phyloP scores from a whole-genome alignment of 2,113 vertebrate species.

The Xenus cinereus region DNA sequence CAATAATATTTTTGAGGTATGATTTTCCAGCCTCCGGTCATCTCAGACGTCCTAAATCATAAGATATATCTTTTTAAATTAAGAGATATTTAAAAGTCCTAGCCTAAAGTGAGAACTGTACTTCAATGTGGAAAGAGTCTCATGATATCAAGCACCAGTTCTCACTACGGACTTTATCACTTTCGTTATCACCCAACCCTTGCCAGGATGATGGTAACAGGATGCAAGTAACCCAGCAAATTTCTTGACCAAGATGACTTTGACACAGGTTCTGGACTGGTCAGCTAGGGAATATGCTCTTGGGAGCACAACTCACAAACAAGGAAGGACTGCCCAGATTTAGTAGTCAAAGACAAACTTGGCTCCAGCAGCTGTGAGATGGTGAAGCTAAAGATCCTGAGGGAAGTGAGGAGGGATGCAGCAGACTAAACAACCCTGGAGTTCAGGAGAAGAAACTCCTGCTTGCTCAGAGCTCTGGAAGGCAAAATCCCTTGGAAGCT shows the following conservation, averaged over 20 bases:
- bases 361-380: neutral
- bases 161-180: neutral
- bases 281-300: neutral
- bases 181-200: no score
- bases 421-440: neutral
- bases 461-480: neutral
- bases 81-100: neutral
- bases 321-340: neutral
- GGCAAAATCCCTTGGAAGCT: neutral
- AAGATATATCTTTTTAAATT: neutral
- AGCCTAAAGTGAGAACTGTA: neutral
- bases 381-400: neutral
- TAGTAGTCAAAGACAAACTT: neutral
- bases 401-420: neutral
- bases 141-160: neutral
- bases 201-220: neutral
- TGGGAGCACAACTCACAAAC: neutral
- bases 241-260: neutral
- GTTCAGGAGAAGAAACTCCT: neutral
- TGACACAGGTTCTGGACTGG: neutral
- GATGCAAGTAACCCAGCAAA: neutral
- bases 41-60: neutral
- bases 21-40: neutral
- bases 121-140: neutral
- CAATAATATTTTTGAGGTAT: neutral